Conservation (phyloP, 2,113 vertebrate genomes). For the Ginglymostoma cirratum region DNA sequence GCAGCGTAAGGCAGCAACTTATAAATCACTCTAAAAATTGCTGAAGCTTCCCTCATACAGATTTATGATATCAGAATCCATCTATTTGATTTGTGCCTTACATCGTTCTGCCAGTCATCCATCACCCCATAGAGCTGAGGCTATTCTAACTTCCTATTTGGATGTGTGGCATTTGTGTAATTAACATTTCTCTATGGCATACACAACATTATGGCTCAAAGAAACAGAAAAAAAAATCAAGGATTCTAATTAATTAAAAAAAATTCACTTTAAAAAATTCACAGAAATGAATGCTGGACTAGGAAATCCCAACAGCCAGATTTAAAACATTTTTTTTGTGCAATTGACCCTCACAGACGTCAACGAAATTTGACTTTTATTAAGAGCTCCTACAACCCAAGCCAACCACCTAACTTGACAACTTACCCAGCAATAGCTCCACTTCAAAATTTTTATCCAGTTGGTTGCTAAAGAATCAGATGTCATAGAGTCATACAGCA, state of each 20-base stretch:
- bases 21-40: conserved; percentile 19
- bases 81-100: conserved; percentile 32
- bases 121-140: background rate
- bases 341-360: background rate
- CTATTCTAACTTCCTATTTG: conserved; percentile 33
- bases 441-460: background rate
- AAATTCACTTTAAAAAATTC: conserved; percentile 17
- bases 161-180: conserved; percentile 10
- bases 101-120: conserved; percentile 21
- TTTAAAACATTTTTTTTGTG: background rate
- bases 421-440: background rate
- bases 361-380: background rate
- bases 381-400: background rate
- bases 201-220: conserved; percentile 26
- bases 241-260: background rate
- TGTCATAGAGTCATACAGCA: too few species aligned
- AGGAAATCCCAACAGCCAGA: conserved; percentile 15
- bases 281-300: conserved; percentile 31
- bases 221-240: background rate
- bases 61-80: conserved; percentile 12
- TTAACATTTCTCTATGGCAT: conserved; percentile 7
- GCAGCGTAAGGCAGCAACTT: conserved; percentile 9
- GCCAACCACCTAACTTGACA: background rate
- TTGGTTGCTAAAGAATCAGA: background rate
- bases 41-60: conserved; percentile 21